Percentiles rank a stretch among this genome's conserved stretches.
Evolutionary conservation across 2,888 invertebrate genomes (phyloP).

Genomic region (Eristalis intricaria): DNA sequence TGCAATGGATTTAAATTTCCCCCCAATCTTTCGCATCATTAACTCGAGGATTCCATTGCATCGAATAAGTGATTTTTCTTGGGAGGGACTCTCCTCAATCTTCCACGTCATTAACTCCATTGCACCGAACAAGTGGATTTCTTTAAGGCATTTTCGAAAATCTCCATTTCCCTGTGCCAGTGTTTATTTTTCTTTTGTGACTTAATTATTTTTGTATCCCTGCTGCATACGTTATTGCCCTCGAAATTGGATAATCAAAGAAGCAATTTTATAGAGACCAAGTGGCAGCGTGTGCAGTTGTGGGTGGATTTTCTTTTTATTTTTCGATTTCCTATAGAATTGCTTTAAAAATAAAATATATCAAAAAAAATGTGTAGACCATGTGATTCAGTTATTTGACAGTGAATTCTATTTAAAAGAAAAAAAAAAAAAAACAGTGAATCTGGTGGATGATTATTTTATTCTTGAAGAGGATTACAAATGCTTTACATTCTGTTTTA

Average conservation of each 20-base stretch:
- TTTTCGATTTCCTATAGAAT: not conserved
- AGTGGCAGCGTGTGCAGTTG: not conserved
- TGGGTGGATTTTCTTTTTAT: not conserved
- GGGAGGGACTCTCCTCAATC: too few relatives aligned
- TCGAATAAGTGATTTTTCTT: too few relatives aligned
- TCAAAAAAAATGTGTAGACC: not conserved
- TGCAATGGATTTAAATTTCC: too few relatives aligned
- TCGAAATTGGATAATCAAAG: conserved; percentile 4
- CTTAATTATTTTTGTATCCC: not conserved
- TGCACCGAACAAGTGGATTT: too few relatives aligned
- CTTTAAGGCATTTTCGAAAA: not conserved
- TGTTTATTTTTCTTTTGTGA: not conserved
- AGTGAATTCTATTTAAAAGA: too few relatives aligned
- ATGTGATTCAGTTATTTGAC: not conserved
- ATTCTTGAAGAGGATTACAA: too few relatives aligned
- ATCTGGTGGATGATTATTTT: too few relatives aligned
- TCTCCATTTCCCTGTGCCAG: not conserved
- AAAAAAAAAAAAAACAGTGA: too few relatives aligned
- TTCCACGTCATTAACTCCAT: too few relatives aligned
- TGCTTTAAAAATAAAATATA: not conserved
- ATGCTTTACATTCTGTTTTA: too few relatives aligned
- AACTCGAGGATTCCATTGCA: too few relatives aligned
- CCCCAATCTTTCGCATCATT: too few relatives aligned
- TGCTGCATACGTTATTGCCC: conserved; percentile 7
- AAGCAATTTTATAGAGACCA: conserved; percentile 11